Base-by-base conservation (phyloP, 2,888 invertebrate genomes). In the Conchocele bisecta region DNA sequence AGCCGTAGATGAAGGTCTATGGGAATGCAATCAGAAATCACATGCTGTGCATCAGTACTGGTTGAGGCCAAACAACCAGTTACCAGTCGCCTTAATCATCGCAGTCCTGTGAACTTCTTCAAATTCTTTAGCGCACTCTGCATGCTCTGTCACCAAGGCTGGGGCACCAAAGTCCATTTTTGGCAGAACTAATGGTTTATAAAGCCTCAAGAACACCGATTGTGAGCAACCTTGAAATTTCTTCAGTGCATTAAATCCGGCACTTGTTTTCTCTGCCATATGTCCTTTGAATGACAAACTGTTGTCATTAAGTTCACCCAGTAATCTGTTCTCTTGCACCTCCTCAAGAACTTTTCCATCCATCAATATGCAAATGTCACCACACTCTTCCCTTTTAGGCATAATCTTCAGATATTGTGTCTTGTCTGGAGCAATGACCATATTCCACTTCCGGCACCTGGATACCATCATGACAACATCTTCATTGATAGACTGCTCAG, bases 381-480 rank as follows among this genome's bases (percentile, higher is more conserved):
- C 2, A 50, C 50, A n/a, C n/a, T n/a, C n/a, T n/a, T n/a, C n/a
- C n/a, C n/a, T n/a, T n/a, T n/a, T n/a, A n/a, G n/a, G n/a, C n/a
- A n/a, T n/a, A n/a, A n/a, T n/a, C n/a, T n/a, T n/a, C n/a, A n/a
- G n/a, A n/a, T n/a, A n/a, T 28, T 50, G 29, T 28, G 50, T 50
- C 15, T 63, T 63, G 20, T 63, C 63, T 54, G 63, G 51, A 2
- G 63, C 44, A 31, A 63, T 44, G 7, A 3, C 20, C 44, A 54
- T 63, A 26, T 63, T 63, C 46, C 63, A 63, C 24, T 54, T 63
- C 4, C n/a, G 15, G 31, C 63, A 63, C 63, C 54, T 54, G 13
- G 35, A 29, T 15, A 11, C 35, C 2, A 54, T 22, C 11, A 7
- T 28, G 5, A 11, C 28, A 4, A 50, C 17, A 50, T 50, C 61